phyloP scores from a whole-genome alignment of 2,888 invertebrate genomes.

The Tubulanus polymorphus region DNA sequence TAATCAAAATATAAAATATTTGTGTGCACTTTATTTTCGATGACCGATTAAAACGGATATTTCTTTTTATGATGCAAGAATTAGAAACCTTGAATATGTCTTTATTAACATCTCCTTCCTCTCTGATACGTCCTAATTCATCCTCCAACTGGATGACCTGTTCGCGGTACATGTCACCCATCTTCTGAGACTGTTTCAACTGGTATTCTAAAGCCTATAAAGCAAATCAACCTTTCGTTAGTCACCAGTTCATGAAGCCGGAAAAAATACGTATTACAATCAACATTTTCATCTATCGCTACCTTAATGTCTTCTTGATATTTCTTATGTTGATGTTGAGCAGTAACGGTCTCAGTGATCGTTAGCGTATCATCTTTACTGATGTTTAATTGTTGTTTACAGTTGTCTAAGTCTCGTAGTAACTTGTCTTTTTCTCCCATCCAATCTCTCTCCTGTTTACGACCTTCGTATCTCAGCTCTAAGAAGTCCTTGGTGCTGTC shows the following conservation, averaged over 20 bases:
- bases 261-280: neutral
- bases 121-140: slow-evolving; percentile 45
- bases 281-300: neutral
- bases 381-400: slow-evolving; percentile 23
- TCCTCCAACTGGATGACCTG: slow-evolving; percentile 53
- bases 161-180: slow-evolving; percentile 52
- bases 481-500: slow-evolving; percentile 53
- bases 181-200: slow-evolving; percentile 45
- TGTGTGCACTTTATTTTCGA: too few relatives aligned
- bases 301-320: slow-evolving; percentile 7
- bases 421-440: slow-evolving; percentile 51
- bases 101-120: slow-evolving; percentile 51
- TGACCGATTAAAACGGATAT: too few relatives aligned
- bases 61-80: too few relatives aligned
- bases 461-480: slow-evolving; percentile 45
- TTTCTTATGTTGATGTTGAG: neutral
- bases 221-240: slow-evolving; percentile 1
- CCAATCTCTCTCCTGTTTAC: slow-evolving; percentile 48
- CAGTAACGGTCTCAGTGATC: slow-evolving; percentile 8
- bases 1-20: too few relatives aligned
- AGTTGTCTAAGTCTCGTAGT: slow-evolving; percentile 43
- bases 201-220: slow-evolving; percentile 43
- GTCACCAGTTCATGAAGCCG: neutral
- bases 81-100: slow-evolving; percentile 51
- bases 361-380: slow-evolving; percentile 17